Evolutionary conservation across 2,113 vertebrate genomes (phyloP).

Genomic region (Sisor rabdophorus): DNA sequence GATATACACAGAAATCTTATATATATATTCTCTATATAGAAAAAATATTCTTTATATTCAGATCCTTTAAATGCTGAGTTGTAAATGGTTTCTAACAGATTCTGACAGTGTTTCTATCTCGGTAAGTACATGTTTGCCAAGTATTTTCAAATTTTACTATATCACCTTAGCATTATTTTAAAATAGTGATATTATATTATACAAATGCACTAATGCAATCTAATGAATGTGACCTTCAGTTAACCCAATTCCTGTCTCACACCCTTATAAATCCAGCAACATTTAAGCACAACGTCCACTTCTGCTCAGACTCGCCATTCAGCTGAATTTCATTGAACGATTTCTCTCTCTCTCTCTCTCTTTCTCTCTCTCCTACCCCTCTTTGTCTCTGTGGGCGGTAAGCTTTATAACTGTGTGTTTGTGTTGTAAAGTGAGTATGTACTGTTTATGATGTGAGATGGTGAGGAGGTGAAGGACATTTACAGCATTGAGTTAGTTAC

Average conservation of each 20-base stretch:
- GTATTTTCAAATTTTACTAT: conserved; percentile 1
- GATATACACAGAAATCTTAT: background rate
- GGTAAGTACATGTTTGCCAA: background rate
- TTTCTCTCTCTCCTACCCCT: conserved; percentile 1
- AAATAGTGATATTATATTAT: conserved; percentile 48
- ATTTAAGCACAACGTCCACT: conserved; percentile 67
- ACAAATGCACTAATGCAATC: conserved; percentile 50
- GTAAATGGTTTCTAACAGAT: conserved; percentile 24
- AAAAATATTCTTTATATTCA: no score
- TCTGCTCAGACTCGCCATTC: conserved; percentile 46
- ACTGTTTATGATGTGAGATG: conserved; percentile 41
- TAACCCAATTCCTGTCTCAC: conserved; percentile 59
- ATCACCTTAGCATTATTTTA: conserved; percentile 30
- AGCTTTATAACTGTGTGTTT: conserved; percentile 42
- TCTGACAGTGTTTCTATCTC: background rate
- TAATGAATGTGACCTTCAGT: conserved; percentile 66
- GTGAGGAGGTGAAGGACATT: conserved; percentile 15
- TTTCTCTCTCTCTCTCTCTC: background rate
- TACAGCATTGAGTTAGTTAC: background rate
- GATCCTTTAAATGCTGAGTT: conserved; percentile 46
- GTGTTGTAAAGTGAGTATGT: conserved; percentile 42
- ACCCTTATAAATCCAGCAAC: conserved; percentile 39
- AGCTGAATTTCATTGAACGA: conserved; percentile 31
- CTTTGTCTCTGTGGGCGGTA: background rate
- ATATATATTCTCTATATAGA: no score